Percentiles rank a stretch among this genome's conserved stretches.
These are phyloP conservation scores for Andricus curvator DNA, from an alignment of 2,888 invertebrate genomes.

Conservation along the genomic window DNA sequence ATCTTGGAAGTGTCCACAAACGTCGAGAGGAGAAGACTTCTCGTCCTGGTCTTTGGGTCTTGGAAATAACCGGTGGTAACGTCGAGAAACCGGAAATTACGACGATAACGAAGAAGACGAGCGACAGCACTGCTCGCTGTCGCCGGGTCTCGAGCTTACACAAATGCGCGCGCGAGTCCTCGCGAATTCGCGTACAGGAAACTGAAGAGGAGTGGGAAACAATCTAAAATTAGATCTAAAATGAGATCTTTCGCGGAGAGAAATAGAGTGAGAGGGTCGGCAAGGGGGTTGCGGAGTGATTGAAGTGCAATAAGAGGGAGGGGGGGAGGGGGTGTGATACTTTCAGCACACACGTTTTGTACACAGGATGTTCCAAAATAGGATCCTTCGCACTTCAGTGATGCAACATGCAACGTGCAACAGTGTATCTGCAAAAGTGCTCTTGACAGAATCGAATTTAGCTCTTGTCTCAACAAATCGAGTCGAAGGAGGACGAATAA, in stretches of 20 bases:
- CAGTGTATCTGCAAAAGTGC: not conserved
- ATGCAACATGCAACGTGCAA: slow-evolving; percentile 7
- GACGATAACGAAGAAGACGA: slow-evolving; percentile 22
- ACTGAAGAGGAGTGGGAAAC: slow-evolving; percentile 14
- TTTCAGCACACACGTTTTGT: slow-evolving; percentile 7
- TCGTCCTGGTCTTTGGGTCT: not conserved
- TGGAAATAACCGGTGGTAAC: slow-evolving; percentile 12
- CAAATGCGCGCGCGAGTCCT: slow-evolving; percentile 13
- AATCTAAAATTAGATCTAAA: slow-evolving; percentile 24
- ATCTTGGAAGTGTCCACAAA: slow-evolving; percentile 1
- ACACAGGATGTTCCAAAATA: slow-evolving; percentile 15
- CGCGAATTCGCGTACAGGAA: slow-evolving; percentile 17
- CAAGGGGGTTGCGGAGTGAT: not conserved
- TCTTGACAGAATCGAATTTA: not conserved
- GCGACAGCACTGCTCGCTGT: slow-evolving; percentile 15
- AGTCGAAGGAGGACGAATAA: not conserved
- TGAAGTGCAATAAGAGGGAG: not conserved
- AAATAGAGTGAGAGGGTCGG: not conserved
- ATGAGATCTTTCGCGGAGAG: slow-evolving; percentile 13
- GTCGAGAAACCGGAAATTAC: slow-evolving; percentile 12
- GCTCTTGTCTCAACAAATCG: not conserved
- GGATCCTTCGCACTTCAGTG: not conserved
- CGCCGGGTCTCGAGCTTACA: slow-evolving; percentile 3
- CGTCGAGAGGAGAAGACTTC: not conserved
- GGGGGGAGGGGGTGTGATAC: not conserved